Evolutionary conservation across 2,797 vertebrate genomes (phyloP), one percentile per base, ranked within the genome.

Genomic region (Hybognathus amarus): DNA sequence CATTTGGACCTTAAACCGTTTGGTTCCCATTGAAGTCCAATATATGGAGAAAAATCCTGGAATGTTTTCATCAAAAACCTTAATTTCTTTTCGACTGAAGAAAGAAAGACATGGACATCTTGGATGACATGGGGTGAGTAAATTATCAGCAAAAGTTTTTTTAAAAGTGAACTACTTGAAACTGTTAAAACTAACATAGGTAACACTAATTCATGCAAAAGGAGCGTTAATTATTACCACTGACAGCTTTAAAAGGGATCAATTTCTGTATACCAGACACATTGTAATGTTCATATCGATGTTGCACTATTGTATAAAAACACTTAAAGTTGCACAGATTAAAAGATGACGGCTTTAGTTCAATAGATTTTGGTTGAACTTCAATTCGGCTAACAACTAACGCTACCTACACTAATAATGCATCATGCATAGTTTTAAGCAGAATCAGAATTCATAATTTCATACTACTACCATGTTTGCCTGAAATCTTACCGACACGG

Each of bases 401-500:
- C 15, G 1, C 42, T 20, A 47, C 30, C 69, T 71, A 20, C 2
- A 7, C 9, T 20, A 22, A 73, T 3, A 30, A 33, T 13, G 3
- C 17, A 52, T 22, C 52, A 22, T 13, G 33, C 33, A 7, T 18
- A 6, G 70, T 33, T 50, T 27, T 20, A 30, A 50, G n/a, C 13
- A 15, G 73, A 59, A 40, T 59, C 52, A 18, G 52, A 56, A 20
- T 40, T 76, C 12, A 11, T 66, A 0, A 52, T 64, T 52, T 27
- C 2, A 30, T 3, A 2, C 22, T 33, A 64, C 20, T 33, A 59
- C 20, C 5, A 45, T 3, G 42, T n/a, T 6, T 38, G 38, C 40
- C 42, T 52, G 63, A 17, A 68, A 50, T 33, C 93, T 95, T 91
- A 99, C 98, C 97, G 95, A 94, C 98, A 99, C 8, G 98, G 98